These are phyloP conservation scores for Eilema griseolum DNA, from an alignment of 2,888 invertebrate species.

Conservation along the genomic window DNA sequence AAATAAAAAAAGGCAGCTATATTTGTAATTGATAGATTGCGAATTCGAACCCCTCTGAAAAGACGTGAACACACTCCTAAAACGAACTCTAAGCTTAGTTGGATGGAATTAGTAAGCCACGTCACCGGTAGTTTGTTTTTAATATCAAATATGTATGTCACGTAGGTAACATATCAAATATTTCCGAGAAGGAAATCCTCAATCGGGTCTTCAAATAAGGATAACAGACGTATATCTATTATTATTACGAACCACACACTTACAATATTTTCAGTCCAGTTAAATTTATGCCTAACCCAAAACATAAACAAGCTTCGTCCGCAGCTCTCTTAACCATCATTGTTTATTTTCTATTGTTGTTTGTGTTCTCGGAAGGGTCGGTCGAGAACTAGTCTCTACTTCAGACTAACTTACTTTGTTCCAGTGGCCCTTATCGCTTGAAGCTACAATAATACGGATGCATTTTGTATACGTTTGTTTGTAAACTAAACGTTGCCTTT, in stretches of 20 bases:
- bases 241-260: conserved; percentile 10
- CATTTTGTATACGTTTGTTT: conserved; percentile 36
- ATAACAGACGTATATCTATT: neutral
- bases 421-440: conserved; percentile 35
- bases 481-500: conserved; percentile 37
- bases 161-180: neutral
- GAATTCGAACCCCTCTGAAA: neutral
- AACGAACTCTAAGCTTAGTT: neutral
- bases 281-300: conserved; percentile 14
- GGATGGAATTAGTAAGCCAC: neutral
- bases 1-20: too few species aligned
- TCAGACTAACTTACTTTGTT: conserved; percentile 14
- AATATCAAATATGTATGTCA: neutral
- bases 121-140: neutral
- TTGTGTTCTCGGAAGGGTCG: conserved; percentile 58
- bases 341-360: conserved; percentile 60
- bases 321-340: conserved; percentile 34
- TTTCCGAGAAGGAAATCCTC: conserved; percentile 5
- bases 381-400: conserved; percentile 34
- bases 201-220: neutral
- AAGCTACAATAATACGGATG: conserved; percentile 37
- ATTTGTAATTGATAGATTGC: neutral
- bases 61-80: neutral
- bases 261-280: conserved; percentile 11
- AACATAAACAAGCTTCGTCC: conserved; percentile 17